Conservation (phyloP, 1,140 invertebrate species). For the Spodoptera frugiperda region DNA sequence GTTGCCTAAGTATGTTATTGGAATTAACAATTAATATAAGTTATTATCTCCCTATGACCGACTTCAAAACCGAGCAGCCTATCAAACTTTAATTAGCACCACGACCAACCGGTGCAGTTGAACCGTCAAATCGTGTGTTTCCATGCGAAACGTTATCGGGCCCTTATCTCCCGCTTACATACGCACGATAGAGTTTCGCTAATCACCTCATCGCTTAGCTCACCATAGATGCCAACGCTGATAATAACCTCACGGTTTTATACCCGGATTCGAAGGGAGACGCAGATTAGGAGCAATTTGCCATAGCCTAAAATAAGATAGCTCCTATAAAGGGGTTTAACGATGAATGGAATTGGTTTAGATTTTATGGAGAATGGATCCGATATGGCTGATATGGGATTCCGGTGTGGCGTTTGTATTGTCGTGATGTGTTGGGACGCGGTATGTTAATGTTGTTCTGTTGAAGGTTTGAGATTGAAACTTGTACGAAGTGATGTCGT, state of each 20-base stretch:
- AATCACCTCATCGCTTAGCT: slow-evolving; percentile 70
- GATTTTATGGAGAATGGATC: slow-evolving; percentile 38
- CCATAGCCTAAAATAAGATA: slow-evolving; percentile 71
- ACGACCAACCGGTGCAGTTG: neutral
- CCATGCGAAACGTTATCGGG: slow-evolving; percentile 60
- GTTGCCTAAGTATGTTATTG: too few relatives aligned
- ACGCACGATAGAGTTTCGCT: slow-evolving; percentile 67
- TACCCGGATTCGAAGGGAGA: slow-evolving; percentile 68
- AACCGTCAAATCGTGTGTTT: slow-evolving; percentile 16
- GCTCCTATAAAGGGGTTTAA: slow-evolving; percentile 48
- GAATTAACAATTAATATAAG: too few relatives aligned
- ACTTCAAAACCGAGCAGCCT: too few relatives aligned
- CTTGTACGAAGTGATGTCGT: too few relatives aligned
- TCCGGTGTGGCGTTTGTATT: slow-evolving; percentile 34
- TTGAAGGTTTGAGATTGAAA: slow-evolving; percentile 1
- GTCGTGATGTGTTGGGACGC: slow-evolving; percentile 8
- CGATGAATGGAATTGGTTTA: slow-evolving; percentile 39
- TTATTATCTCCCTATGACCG: too few relatives aligned
- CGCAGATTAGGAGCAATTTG: slow-evolving; percentile 74
- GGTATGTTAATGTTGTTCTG: neutral
- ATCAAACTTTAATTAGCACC: neutral
- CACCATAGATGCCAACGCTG: slow-evolving; percentile 68
- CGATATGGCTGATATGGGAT: slow-evolving; percentile 31
- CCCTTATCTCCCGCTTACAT: slow-evolving; percentile 68
- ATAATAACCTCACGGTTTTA: slow-evolving; percentile 74